Base-by-base conservation (phyloP, 2,888 invertebrate species). In the Harpagoxenus sublaevis region DNA sequence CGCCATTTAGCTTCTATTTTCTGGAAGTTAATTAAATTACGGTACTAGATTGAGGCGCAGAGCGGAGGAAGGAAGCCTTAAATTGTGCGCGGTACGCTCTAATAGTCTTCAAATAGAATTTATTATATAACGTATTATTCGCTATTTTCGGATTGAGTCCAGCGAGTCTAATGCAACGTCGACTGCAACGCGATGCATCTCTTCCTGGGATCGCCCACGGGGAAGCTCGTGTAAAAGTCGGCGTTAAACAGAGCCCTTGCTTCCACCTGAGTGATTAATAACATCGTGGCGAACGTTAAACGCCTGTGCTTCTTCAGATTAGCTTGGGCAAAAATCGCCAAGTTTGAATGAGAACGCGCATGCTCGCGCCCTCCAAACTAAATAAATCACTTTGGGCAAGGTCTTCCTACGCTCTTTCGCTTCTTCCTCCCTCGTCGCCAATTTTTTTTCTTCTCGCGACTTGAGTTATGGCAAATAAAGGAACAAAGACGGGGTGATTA, bases 261-360 rank as follows among this genome's bases (percentile, higher is more conserved):
- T 84, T 65, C 60, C 63, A 60, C 60, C 53, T 78, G 83, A 78
- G 84, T 91, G 91, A 91, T 91, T 91, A 91, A 91, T 91, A 91
- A 91, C 91, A 87, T 90, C 91, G 88, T 87, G 86, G 86, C 86
- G 85, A 83, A 86, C 88, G 91, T 91, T 91, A 91, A 91, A 91
- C 88, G 91, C 85, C 88, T 86, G 85, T 87, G 89, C 89, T 91
- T 91, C 92, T 89, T 89, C 87, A 88, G 92, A 91, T 91, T 91
- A 91, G 89, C 84, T 71, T 63, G 86, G 78, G 87, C 83, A 91
- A 89, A 91, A 91, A 89, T 89, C 75, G 87, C 87, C 87, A 89
- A 91, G 86, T 91, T 91, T 89, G 90, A 91, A 91, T 88, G 86
- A 45, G 73, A 66, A 55, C 75, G 84, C 84, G 85, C 84, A 79